phyloP scores from a whole-genome alignment of 35 echinoderm and acorn worm genomes.

The Patiria miniata region DNA sequence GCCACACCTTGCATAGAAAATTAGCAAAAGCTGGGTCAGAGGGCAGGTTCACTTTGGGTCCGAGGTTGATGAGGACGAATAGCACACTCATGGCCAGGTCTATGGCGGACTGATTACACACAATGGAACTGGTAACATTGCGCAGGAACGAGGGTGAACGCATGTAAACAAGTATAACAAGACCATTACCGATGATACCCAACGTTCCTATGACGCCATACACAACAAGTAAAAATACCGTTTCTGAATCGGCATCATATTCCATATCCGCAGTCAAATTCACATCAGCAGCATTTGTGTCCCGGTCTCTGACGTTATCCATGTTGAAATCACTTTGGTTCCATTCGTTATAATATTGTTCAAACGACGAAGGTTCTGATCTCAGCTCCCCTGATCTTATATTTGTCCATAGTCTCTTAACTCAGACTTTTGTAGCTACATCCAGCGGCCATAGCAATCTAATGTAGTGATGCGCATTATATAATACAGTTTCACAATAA shows the following conservation, averaged over 20 bases:
- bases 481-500: too few species aligned
- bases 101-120: constrained; percentile 81
- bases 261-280: not conserved
- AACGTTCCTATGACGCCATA: constrained; percentile 14
- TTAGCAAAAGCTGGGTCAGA: not conserved
- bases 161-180: constrained; percentile 17
- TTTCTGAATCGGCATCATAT: not conserved
- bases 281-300: not conserved
- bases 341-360: too few species aligned
- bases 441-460: too few species aligned
- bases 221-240: not conserved
- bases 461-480: too few species aligned
- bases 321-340: not conserved
- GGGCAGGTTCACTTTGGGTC: constrained; percentile 10
- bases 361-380: too few species aligned
- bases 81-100: constrained; percentile 80
- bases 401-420: too few species aligned
- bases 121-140: constrained; percentile 73
- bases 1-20: constrained; percentile 90
- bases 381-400: too few species aligned
- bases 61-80: constrained; percentile 57
- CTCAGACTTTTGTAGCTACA: too few species aligned
- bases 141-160: constrained; percentile 41
- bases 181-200: constrained; percentile 11
- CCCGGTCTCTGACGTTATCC: not conserved